Evolutionary conservation across 1,140 invertebrate genomes (phyloP).

Genomic region (Aphidius ervi): DNA sequence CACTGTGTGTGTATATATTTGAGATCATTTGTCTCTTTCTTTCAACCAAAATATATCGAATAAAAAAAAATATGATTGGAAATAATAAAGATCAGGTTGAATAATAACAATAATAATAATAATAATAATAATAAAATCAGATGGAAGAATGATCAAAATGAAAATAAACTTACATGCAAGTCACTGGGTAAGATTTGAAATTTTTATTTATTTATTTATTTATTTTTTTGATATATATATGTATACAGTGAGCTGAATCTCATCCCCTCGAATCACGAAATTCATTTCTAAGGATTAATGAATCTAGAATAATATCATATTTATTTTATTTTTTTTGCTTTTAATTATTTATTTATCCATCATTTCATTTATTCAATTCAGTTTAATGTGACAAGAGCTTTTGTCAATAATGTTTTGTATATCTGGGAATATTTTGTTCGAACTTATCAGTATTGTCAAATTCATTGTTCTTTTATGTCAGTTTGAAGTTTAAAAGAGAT

Average conservation of each 20-base stretch:
- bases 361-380: too few species aligned
- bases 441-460: too few species aligned
- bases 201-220: slow-evolving; percentile 10
- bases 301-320: background rate
- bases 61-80: slow-evolving; percentile 21
- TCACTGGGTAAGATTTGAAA: slow-evolving; percentile 18
- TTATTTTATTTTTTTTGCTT: too few species aligned
- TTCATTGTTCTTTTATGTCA: too few species aligned
- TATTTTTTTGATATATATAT: background rate
- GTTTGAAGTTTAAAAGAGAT: too few species aligned
- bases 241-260: background rate
- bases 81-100: slow-evolving; percentile 12
- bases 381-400: too few species aligned
- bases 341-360: too few species aligned
- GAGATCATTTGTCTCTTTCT: background rate
- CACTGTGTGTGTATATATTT: background rate
- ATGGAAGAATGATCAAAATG: slow-evolving; percentile 6
- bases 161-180: slow-evolving; percentile 16
- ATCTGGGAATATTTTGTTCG: too few species aligned
- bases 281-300: slow-evolving; percentile 11
- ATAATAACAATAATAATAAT: background rate
- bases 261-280: background rate
- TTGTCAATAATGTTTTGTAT: too few species aligned
- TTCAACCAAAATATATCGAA: background rate
- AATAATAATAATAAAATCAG: background rate